These are phyloP conservation scores for Morbakka virulenta DNA, from an alignment of 30 jellyfish, hydroid and myxozoan genomes.

Conservation along the genomic window DNA sequence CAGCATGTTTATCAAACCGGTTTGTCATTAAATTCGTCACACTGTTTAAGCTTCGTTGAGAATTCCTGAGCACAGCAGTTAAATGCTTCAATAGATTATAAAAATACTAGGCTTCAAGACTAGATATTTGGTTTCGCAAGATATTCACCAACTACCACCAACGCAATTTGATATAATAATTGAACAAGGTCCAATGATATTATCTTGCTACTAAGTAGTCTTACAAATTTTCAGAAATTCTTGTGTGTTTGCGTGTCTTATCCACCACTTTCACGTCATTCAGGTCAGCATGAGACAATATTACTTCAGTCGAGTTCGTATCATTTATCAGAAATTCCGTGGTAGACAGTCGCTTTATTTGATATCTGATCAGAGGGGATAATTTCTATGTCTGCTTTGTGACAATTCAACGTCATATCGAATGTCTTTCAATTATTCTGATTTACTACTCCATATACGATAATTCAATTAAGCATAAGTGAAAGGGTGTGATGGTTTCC, in stretches of 20 bases:
- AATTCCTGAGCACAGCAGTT: conserved; percentile 1
- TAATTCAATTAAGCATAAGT: not conserved
- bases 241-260: not conserved
- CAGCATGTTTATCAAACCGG: conserved; percentile 1
- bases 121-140: not conserved
- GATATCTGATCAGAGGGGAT: conserved; percentile 72
- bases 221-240: not conserved
- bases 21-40: not conserved
- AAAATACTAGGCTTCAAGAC: not conserved
- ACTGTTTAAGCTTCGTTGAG: not conserved
- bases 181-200: not conserved
- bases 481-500: not conserved
- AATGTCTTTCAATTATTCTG: not conserved
- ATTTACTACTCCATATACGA: not conserved
- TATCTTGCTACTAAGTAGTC: not conserved
- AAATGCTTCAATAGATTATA: conserved; percentile 1
- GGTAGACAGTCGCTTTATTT: conserved; percentile 72
- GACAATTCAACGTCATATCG: not conserved
- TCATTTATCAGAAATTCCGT: conserved; percentile 71
- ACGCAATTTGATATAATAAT: not conserved
- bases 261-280: not conserved
- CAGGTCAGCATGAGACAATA: not conserved
- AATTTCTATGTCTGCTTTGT: not conserved
- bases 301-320: conserved; percentile 54
- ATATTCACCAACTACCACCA: not conserved